Evolutionary conservation across 1,140 invertebrate genomes (phyloP), one percentile per base, ranked within the genome.

Genomic region (Trissolcus basalis): DNA sequence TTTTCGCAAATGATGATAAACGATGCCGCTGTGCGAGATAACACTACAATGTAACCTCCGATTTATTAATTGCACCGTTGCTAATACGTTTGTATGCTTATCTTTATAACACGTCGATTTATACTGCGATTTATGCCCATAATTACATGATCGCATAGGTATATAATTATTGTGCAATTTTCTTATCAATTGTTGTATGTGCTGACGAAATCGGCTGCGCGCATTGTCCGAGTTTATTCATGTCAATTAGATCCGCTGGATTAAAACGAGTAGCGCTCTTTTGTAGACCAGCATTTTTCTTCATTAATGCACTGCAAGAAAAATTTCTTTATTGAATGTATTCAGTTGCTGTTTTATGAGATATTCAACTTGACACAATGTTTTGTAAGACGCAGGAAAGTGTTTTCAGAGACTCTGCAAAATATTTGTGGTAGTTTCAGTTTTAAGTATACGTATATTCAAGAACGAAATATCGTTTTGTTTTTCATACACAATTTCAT

Each of bases 41-140:
- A 35, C 7, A 65, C 44, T 13, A 65, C 61, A 65, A 48, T 65
- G 50, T 65, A 55, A 10, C 39, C 39, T 55, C 43, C 44, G 43
- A 65, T 65, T 65, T 65, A 65, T 65, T 65, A 65, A 65, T 65
- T 65, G 49, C 51, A 48, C n/a, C 45, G 45, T 6, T 27, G 19
- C 41, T 67, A 67, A 67, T 67, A 27, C 33, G 53, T 56, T 50
- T 56, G 32, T 19, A 16, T 33, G 53, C 64, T 67, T 67, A 58
- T 58, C 64, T 67, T 51, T 67, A 67, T 67, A 53, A 48, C 64
- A 14, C 45, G 53, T 51, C 53, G 64, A 67, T 50, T 67, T 67
- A 19, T 10, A 10, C 15, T 58, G 27, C 54, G 16, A 68, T 68
- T 59, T 68, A 68, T 68, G 59, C 45, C 41, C 55, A 59, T 59